phyloP scores from a whole-genome alignment of 2,113 vertebrate genomes.

The Taxidea taxus region DNA sequence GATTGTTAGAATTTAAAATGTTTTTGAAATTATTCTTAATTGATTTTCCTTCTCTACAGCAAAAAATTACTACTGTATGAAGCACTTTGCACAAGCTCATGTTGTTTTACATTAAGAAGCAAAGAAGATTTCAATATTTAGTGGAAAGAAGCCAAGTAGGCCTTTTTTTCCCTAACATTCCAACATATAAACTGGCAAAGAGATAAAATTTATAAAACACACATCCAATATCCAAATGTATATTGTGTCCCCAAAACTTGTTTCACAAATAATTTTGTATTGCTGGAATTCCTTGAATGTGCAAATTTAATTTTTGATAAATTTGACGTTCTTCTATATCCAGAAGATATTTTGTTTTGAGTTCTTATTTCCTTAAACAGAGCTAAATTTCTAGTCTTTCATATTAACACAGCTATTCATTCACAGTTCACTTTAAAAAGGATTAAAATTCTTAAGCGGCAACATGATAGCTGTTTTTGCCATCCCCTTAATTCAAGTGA shows the following conservation, averaged over 20 bases:
- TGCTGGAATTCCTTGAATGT: not conserved
- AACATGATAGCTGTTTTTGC: not conserved
- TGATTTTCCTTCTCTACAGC: not conserved
- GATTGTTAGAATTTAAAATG: not conserved
- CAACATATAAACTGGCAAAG: not conserved
- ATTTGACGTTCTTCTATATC: not conserved
- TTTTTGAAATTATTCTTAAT: not conserved
- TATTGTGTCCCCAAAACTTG: not conserved
- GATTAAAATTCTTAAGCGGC: slow-evolving; percentile 50
- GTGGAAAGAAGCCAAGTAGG: not conserved
- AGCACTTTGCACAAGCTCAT: not conserved
- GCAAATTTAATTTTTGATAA: not conserved
- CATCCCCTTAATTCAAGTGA: not conserved
- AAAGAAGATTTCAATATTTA: not conserved
- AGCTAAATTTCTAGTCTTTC: not conserved
- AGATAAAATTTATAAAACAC: not conserved
- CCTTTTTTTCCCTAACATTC: not conserved
- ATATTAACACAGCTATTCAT: not conserved
- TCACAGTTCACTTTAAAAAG: slow-evolving; percentile 9
- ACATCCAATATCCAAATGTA: not conserved
- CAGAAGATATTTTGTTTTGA: not conserved
- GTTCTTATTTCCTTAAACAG: not conserved
- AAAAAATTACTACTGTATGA: not conserved
- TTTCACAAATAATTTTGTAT: not conserved
- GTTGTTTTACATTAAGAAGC: not conserved